phyloP scores from a whole-genome alignment of 1,140 invertebrate genomes.

The Radopholus similis region DNA sequence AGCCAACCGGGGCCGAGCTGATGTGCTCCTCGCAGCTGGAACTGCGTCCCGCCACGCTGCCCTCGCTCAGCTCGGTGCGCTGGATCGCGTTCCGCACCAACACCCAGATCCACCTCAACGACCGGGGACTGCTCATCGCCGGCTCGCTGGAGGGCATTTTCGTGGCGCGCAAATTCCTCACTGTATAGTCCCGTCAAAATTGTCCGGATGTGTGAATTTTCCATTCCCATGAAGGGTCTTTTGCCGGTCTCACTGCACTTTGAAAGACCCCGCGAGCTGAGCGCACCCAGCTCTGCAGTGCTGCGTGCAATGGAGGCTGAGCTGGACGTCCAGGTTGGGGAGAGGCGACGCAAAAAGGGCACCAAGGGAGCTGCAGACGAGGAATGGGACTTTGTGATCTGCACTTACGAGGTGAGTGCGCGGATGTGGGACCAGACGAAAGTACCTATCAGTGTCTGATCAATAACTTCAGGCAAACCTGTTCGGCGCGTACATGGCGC shows the following conservation, averaged over 20 bases:
- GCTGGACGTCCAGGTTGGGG: conserved; percentile 28
- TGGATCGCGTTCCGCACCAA: conserved; percentile 45
- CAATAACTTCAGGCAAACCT: conserved; percentile 16
- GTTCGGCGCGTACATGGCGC: conserved; percentile 18
- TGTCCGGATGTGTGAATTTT: background rate
- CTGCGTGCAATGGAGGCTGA: conserved; percentile 21
- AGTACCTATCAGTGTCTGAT: background rate
- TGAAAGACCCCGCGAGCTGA: conserved; percentile 17
- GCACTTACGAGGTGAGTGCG: conserved; percentile 12
- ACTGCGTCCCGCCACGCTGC: conserved; percentile 32
- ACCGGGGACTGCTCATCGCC: conserved; percentile 27
- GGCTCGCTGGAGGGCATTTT: conserved; percentile 26
- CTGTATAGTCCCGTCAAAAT: conserved; percentile 5
- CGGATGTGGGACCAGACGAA: background rate
- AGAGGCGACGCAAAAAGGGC: conserved; percentile 24
- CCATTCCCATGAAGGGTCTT: conserved; percentile 28
- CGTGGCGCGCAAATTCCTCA: conserved; percentile 33
- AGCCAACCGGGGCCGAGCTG: conserved; percentile 27
- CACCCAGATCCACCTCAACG: conserved; percentile 44
- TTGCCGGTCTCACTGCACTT: conserved; percentile 40
- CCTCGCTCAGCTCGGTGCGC: conserved; percentile 30
- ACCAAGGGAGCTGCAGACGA: background rate
- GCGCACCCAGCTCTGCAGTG: background rate
- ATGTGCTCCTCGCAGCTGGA: conserved; percentile 33
- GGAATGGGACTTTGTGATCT: conserved; percentile 6